These are phyloP conservation scores for Cheilosia vulpina DNA, from an alignment of 2,888 invertebrate genomes.

Conservation along the genomic window DNA sequence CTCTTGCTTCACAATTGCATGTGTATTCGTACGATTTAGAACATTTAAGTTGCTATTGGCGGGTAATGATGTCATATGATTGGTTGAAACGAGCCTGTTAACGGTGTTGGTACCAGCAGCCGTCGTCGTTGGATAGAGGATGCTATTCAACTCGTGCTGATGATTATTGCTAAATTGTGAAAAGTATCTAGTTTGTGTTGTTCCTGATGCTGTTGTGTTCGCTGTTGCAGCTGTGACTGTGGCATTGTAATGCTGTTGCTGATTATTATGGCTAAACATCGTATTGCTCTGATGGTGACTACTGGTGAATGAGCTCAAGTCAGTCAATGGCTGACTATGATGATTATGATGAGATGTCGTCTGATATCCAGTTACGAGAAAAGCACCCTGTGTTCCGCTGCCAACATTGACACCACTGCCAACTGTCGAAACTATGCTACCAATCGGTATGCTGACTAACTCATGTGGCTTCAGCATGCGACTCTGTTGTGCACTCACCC, in stretches of 20 bases:
- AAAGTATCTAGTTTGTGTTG: slow-evolving; percentile 75
- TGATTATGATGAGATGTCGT: slow-evolving; percentile 68
- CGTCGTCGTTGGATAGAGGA: slow-evolving; percentile 68
- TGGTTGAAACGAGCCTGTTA: slow-evolving; percentile 53
- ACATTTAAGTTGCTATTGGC: slow-evolving; percentile 62
- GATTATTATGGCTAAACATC: slow-evolving; percentile 74
- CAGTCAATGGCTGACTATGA: slow-evolving; percentile 66
- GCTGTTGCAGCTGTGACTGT: slow-evolving; percentile 64
- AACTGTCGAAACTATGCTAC: slow-evolving; percentile 79
- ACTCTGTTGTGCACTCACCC: slow-evolving; percentile 48
- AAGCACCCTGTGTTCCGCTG: slow-evolving; percentile 76
- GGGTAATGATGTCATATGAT: slow-evolving; percentile 56
- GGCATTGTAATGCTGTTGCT: slow-evolving; percentile 76
- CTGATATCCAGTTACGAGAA: slow-evolving; percentile 76
- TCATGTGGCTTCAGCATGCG: slow-evolving; percentile 82
- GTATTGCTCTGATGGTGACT: slow-evolving; percentile 77
- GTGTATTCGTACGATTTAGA: slow-evolving; percentile 50
- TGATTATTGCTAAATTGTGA: slow-evolving; percentile 76
- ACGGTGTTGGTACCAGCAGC: slow-evolving; percentile 67
- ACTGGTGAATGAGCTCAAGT: slow-evolving; percentile 71
- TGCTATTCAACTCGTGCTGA: slow-evolving; percentile 62
- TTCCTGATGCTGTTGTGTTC: slow-evolving; percentile 72
- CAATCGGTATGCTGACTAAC: slow-evolving; percentile 82
- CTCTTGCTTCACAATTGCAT: slow-evolving; percentile 68
- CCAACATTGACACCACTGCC: slow-evolving; percentile 75